A percentile compares a stretch with the other conserved stretches of the same genome.
Conservation (phyloP, 1,140 invertebrate species). For the Platorchestia sp. region DNA sequence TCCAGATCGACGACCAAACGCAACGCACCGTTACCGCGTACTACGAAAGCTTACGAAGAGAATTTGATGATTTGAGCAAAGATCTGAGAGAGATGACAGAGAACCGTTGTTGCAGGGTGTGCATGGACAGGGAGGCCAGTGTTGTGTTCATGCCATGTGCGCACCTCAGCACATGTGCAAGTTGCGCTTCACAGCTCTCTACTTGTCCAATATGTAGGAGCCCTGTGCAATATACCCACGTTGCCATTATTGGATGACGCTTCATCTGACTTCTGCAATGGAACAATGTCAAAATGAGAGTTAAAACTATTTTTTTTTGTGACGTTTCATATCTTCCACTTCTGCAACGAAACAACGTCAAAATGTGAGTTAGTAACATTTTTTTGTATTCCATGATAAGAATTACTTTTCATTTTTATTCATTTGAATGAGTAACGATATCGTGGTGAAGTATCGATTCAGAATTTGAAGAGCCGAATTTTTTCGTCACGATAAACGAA, state of each 20-base stretch:
- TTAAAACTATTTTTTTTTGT: neutral
- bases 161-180: constrained; percentile 73
- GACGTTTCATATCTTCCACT: neutral
- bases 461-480: too few relatives aligned
- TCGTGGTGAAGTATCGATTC: neutral
- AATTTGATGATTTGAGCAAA: neutral
- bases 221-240: constrained; percentile 48
- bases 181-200: constrained; percentile 72
- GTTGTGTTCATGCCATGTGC: constrained; percentile 75
- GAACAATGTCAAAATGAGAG: neutral
- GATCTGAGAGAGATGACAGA: constrained; percentile 78
- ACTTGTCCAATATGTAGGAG: constrained; percentile 74
- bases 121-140: constrained; percentile 73
- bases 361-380: neutral
- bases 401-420: neutral
- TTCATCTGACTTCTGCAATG: neutral
- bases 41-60: neutral
- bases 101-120: constrained; percentile 79
- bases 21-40: neutral
- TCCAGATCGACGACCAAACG: neutral
- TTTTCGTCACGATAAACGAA: neutral
- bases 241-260: constrained; percentile 31
- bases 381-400: neutral
- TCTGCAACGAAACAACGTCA: neutral
- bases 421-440: neutral